These are phyloP conservation scores for Spodoptera frugiperda DNA, from an alignment of 1,140 invertebrate genomes.

Conservation along the genomic window DNA sequence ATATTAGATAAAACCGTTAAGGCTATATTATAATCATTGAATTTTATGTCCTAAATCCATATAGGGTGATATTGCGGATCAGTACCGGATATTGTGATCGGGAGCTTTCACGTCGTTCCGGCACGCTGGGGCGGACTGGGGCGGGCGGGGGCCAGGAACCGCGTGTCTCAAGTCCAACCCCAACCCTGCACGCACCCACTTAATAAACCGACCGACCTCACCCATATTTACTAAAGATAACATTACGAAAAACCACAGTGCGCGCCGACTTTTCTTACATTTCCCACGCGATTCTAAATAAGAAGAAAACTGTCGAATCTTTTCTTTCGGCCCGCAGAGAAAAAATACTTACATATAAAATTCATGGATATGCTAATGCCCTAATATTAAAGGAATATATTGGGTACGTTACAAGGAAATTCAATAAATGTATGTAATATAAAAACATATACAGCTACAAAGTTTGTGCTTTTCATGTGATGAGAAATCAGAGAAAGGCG, in stretches of 20 bases:
- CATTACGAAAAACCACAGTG: constrained; percentile 34
- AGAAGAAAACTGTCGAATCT: constrained; percentile 22
- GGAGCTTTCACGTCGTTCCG: constrained; percentile 43
- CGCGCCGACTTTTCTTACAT: constrained; percentile 9
- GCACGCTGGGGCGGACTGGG: constrained; percentile 12
- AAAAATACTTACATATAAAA: constrained; percentile 41
- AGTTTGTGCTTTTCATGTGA: neutral
- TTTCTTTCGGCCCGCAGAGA: constrained; percentile 10
- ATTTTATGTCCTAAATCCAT: constrained; percentile 62
- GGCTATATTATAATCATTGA: constrained; percentile 61
- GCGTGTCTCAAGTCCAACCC: constrained; percentile 41
- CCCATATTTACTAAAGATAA: constrained; percentile 49
- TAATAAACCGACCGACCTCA: constrained; percentile 45
- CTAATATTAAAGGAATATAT: constrained; percentile 42
- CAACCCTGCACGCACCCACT: constrained; percentile 42
- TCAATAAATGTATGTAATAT: neutral
- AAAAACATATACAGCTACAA: neutral
- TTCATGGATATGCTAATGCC: constrained; percentile 41
- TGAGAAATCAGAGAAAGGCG: too few species aligned
- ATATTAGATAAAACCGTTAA: constrained; percentile 34
- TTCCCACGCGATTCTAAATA: constrained; percentile 51
- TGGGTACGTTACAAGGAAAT: constrained; percentile 23
- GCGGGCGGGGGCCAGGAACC: neutral
- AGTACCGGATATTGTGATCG: constrained; percentile 60
- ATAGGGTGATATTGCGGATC: constrained; percentile 57